Evolutionary conservation across 2,113 vertebrate genomes (phyloP).

Genomic region (Cyanoliseus patagonus): DNA sequence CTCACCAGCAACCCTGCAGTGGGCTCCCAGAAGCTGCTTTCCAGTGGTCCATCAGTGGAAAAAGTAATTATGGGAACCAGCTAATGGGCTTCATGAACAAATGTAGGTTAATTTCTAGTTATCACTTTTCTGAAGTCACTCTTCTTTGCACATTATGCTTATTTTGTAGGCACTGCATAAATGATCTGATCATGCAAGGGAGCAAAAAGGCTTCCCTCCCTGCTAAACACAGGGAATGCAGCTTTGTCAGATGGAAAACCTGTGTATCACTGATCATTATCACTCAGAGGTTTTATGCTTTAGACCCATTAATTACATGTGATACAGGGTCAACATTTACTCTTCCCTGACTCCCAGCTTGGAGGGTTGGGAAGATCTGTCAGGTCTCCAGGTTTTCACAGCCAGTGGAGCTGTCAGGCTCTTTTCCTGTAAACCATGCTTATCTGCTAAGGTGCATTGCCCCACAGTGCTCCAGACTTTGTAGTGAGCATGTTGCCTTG

Average conservation of each 20-base stretch:
- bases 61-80: background rate
- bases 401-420: background rate
- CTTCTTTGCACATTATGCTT: background rate
- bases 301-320: background rate
- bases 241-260: background rate
- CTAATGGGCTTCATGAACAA: background rate
- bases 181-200: background rate
- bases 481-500: background rate
- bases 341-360: background rate
- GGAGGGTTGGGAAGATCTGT: background rate
- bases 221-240: background rate
- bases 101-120: background rate
- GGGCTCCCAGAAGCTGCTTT: background rate
- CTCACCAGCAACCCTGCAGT: background rate
- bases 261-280: background rate
- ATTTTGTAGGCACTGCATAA: background rate
- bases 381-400: background rate
- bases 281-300: background rate
- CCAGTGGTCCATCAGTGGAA: background rate
- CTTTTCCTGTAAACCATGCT: background rate
- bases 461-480: background rate
- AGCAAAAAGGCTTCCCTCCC: background rate
- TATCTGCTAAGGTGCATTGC: background rate
- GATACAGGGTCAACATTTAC: background rate
- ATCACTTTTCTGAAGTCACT: background rate